Evolutionary conservation across 2,113 vertebrate genomes (phyloP).

Genomic region (Tachysurus vachellii): DNA sequence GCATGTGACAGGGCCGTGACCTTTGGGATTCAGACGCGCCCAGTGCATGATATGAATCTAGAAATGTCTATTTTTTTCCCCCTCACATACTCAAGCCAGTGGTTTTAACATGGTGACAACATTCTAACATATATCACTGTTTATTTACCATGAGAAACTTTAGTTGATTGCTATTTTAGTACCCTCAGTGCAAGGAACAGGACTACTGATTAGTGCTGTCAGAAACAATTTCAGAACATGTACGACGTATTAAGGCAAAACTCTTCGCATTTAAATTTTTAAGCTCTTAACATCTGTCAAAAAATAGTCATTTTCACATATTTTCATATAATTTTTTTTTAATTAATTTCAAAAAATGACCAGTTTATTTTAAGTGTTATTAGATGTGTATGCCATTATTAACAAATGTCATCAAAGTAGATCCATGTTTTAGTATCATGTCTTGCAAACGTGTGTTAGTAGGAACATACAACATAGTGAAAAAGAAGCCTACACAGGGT

Average conservation of each 20-base stretch:
- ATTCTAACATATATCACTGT: background rate
- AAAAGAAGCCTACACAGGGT: background rate
- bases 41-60: slow-evolving; percentile 19
- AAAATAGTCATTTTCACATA: background rate
- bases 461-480: background rate
- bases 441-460: no score
- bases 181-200: background rate
- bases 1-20: slow-evolving; percentile 39
- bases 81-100: background rate
- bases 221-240: background rate
- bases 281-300: background rate
- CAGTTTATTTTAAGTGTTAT: background rate
- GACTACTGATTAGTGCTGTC: background rate
- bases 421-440: no score
- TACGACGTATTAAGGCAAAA: background rate
- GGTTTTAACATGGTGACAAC: background rate
- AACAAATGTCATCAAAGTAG: background rate
- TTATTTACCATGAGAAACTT: slow-evolving; percentile 9
- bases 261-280: background rate
- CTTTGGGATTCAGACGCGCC: slow-evolving; percentile 2
- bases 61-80: background rate
- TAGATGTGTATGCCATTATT: background rate
- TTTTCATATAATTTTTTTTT: background rate
- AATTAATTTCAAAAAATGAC: background rate
- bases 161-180: no score